Base-by-base conservation (phyloP, 2,888 invertebrate genomes). In the Anthophora plumipes region DNA sequence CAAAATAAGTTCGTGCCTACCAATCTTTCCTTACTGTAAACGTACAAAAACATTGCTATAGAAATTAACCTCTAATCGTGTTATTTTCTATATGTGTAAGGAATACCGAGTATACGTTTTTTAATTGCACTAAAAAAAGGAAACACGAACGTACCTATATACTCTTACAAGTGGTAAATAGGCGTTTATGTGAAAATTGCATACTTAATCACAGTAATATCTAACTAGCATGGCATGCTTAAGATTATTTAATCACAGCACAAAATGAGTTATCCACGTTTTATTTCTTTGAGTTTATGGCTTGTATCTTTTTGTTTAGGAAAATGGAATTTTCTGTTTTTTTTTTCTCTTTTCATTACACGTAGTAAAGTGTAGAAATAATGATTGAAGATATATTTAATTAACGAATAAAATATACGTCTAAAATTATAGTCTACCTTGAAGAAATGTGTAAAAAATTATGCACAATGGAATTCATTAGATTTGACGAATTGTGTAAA, bases 161-260 rank as follows among this genome's bases (percentile, higher is more conserved):
- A 82, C 17, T 64, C 43, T n/a, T 69, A 82, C n/a, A 60, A 61
- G 9, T 67, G 46, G 46, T 64, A 85, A 81, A 78, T 78, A 83
- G 73, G 75, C 46, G 60, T 71, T 52, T 78, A 71, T 63, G 59
- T 82, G 14, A 76, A 84, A 68, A 86, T 84, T 84, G 79, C 76
- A 77, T 82, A 84, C 80, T 82, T 82, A 86, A 86, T 86, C 76
- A 82, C 82, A 86, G 64, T 82, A 80, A 80, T 63, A 80, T 69
- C 63, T 80, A 86, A 82, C 69, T 80, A 86, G 82, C 77, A 77
- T 82, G 82, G 83, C 83, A 84, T 86, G 72, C 84, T 84, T 86
- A 86, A 84, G 50, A 83, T 80, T 86, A 80, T 74, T 76, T 82
- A 78, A 86, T 86, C 86, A 84, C 86, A 86, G 86, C 82, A 86